Conservation (phyloP, 2,888 invertebrate species). For the Apantesis nais region DNA sequence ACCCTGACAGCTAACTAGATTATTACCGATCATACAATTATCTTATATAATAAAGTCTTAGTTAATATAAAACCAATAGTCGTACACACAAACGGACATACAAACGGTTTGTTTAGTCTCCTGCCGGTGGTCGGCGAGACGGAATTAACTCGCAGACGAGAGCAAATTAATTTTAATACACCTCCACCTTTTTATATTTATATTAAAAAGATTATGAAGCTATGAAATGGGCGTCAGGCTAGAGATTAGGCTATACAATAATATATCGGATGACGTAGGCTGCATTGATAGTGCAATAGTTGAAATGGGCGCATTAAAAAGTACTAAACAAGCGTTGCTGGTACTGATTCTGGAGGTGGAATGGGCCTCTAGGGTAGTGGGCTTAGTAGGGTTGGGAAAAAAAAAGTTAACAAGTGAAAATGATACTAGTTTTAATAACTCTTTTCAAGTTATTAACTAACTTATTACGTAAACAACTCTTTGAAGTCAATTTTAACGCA, state of each 20-base stretch:
- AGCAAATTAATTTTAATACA: conserved; percentile 72
- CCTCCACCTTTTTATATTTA: conserved; percentile 52
- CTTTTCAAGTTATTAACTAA: too few species aligned
- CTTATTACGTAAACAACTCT: too few species aligned
- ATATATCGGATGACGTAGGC: neutral
- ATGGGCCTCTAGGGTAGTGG: too few species aligned
- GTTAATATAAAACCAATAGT: neutral
- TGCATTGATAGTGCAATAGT: neutral
- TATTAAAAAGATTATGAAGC: conserved; percentile 37
- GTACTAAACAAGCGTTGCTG: too few species aligned
- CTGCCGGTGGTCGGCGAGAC: conserved; percentile 53
- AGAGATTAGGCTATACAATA: neutral
- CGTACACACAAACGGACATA: conserved; percentile 14
- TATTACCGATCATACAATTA: neutral
- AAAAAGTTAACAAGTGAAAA: too few species aligned
- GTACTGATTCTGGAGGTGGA: too few species aligned
- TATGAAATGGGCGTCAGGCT: conserved; percentile 28
- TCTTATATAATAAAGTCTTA: neutral
- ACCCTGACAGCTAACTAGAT: neutral
- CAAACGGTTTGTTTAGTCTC: conserved; percentile 28
- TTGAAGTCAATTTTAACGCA: too few species aligned
- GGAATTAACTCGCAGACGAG: conserved; percentile 67
- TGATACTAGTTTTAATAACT: too few species aligned
- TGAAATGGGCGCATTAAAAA: neutral
- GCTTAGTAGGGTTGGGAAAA: too few species aligned